These are phyloP conservation scores for Heliconius hortense DNA, from an alignment of 2,888 invertebrate species.

Conservation along the genomic window DNA sequence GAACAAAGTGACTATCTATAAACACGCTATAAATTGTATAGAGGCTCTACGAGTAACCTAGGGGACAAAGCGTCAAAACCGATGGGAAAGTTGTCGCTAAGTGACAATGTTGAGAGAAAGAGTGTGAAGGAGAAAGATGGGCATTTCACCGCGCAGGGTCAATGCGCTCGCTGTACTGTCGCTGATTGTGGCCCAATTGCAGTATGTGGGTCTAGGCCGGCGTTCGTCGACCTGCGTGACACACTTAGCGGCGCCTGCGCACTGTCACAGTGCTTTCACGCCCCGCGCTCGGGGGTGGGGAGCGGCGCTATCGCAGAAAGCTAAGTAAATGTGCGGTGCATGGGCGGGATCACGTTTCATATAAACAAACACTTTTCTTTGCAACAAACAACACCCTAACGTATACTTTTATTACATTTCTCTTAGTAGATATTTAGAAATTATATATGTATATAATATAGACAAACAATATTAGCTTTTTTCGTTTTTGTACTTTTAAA, in stretches of 20 bases:
- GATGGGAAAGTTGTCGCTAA: conserved; percentile 69
- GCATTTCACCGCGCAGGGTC: conserved; percentile 80
- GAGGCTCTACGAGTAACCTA: conserved; percentile 33
- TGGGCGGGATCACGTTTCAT: conserved; percentile 41
- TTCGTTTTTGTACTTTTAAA: too few relatives aligned
- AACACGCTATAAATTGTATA: neutral
- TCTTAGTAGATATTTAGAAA: neutral
- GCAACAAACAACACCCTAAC: neutral
- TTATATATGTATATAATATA: neutral
- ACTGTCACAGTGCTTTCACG: conserved; percentile 76
- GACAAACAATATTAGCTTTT: too few relatives aligned
- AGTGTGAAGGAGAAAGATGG: conserved; percentile 79
- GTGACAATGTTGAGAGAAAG: conserved; percentile 72
- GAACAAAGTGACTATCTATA: neutral
- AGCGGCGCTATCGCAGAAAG: conserved; percentile 65
- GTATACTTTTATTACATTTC: conserved; percentile 7
- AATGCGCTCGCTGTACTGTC: conserved; percentile 79
- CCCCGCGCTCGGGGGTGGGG: conserved; percentile 65
- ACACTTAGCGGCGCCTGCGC: conserved; percentile 76
- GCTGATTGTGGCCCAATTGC: conserved; percentile 82
- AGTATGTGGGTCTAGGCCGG: conserved; percentile 82
- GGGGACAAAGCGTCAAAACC: conserved; percentile 42
- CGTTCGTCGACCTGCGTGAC: conserved; percentile 81
- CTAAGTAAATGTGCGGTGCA: conserved; percentile 57
- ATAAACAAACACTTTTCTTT: conserved; percentile 35